Percentiles rank a stretch among this genome's conserved stretches.
These are phyloP conservation scores for Mercenaria mercenaria DNA, from an alignment of 1,140 invertebrate species.

Conservation along the genomic window DNA sequence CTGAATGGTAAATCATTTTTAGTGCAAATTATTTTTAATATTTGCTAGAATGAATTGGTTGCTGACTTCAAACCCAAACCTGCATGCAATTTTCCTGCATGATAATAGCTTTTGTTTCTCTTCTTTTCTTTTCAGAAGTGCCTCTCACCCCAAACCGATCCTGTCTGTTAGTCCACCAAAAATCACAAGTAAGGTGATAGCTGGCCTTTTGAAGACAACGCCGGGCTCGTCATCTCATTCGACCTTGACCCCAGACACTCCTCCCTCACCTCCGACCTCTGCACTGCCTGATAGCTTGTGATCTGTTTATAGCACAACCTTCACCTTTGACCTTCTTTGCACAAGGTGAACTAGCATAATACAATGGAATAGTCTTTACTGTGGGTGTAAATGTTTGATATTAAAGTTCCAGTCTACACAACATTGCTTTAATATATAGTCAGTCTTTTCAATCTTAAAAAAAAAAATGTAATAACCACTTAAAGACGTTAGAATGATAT, in stretches of 20 bases:
- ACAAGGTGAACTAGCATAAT: slow-evolving; percentile 51
- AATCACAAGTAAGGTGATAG: slow-evolving; percentile 78
- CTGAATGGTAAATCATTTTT: too few relatives aligned
- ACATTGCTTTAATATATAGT: too few relatives aligned
- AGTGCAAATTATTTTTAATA: too few relatives aligned
- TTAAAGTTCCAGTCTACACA: slow-evolving; percentile 2
- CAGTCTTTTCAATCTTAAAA: too few relatives aligned
- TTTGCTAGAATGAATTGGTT: background rate
- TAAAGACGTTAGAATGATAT: too few relatives aligned
- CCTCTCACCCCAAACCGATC: slow-evolving; percentile 73
- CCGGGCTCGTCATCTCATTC: slow-evolving; percentile 22
- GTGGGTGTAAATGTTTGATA: slow-evolving; percentile 18
- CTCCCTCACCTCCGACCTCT: slow-evolving; percentile 49
- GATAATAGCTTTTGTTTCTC: slow-evolving; percentile 22
- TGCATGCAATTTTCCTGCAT: slow-evolving; percentile 26
- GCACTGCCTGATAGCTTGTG: slow-evolving; percentile 65
- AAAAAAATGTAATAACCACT: too few relatives aligned
- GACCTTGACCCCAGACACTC: slow-evolving; percentile 40
- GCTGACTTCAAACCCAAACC: background rate
- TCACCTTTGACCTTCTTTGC: slow-evolving; percentile 45
- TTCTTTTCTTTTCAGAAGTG: slow-evolving; percentile 70
- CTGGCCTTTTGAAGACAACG: slow-evolving; percentile 72
- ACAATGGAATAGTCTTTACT: slow-evolving; percentile 45
- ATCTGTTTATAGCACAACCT: slow-evolving; percentile 40
- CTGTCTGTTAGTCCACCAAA: slow-evolving; percentile 75